Evolutionary conservation across 2,797 vertebrate species (phyloP).

Genomic region (Todus mexicanus): DNA sequence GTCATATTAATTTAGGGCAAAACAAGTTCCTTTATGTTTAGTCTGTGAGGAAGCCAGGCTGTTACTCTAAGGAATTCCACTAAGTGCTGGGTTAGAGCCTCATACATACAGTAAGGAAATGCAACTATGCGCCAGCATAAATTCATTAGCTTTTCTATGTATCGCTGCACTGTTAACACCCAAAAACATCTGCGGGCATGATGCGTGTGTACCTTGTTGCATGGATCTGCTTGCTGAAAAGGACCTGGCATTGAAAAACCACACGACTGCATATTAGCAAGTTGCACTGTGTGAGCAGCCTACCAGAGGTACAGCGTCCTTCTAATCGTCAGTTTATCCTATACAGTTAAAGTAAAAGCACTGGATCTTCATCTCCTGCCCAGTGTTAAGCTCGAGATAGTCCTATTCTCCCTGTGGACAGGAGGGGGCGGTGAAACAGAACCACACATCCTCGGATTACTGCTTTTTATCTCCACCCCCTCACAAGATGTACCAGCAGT

Average conservation of each 20-base stretch:
- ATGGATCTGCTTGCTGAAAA: neutral
- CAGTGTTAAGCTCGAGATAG: neutral
- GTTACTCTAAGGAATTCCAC: neutral
- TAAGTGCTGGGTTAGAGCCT: neutral
- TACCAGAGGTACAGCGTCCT: neutral
- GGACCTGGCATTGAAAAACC: neutral
- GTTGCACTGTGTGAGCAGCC: neutral
- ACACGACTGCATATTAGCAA: neutral
- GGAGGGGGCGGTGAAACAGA: slow-evolving; percentile 54
- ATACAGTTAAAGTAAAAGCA: neutral
- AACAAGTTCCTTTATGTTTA: neutral
- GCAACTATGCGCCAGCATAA: neutral
- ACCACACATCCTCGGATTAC: neutral
- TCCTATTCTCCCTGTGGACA: slow-evolving; percentile 10
- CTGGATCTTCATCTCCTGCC: neutral
- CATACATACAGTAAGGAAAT: neutral
- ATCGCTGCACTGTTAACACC: neutral
- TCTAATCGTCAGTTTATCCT: neutral
- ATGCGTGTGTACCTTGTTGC: neutral
- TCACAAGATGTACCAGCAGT: neutral
- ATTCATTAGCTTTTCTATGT: neutral
- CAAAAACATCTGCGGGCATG: neutral
- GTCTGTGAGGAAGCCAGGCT: neutral
- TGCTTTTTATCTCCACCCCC: slow-evolving; percentile 30
- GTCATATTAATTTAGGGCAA: neutral